phyloP scores from a whole-genome alignment of 2,113 vertebrate species.

The Suricata suricatta region DNA sequence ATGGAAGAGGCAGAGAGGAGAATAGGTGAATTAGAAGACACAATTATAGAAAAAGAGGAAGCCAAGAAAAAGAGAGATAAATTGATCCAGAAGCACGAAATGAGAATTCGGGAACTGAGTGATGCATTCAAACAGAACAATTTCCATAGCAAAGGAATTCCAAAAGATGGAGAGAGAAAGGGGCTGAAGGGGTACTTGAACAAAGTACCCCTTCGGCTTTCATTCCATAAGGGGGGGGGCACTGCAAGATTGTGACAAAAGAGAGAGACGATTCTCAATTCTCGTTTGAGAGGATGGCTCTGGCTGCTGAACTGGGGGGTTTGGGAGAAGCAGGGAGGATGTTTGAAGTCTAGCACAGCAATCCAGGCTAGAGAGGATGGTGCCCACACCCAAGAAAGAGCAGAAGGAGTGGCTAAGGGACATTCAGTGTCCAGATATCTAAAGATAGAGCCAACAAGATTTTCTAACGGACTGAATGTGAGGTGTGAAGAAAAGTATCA shows the following conservation, averaged over 20 bases:
- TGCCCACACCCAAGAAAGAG: no score
- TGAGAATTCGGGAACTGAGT: no score
- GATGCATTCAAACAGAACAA: no score
- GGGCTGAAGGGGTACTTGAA: no score
- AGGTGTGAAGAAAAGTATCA: background rate
- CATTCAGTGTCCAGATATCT: background rate
- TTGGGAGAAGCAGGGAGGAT: background rate
- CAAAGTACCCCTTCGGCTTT: background rate
- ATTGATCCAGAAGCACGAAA: no score
- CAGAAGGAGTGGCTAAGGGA: background rate
- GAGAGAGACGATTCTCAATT: background rate
- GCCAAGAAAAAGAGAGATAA: no score
- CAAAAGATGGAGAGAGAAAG: no score
- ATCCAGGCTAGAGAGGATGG: background rate
- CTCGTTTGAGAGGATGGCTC: background rate
- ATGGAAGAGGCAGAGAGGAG: no score
- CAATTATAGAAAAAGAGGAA: no score
- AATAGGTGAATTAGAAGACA: no score
- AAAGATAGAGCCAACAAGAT: background rate
- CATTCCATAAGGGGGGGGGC: accelerated
- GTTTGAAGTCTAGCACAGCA: background rate
- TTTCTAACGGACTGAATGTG: background rate
- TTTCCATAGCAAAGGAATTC: no score
- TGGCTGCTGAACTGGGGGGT: background rate
- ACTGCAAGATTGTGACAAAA: background rate